Evolutionary conservation across 2,888 invertebrate genomes (phyloP).

Genomic region (Caenorhabditis sp.): DNA sequence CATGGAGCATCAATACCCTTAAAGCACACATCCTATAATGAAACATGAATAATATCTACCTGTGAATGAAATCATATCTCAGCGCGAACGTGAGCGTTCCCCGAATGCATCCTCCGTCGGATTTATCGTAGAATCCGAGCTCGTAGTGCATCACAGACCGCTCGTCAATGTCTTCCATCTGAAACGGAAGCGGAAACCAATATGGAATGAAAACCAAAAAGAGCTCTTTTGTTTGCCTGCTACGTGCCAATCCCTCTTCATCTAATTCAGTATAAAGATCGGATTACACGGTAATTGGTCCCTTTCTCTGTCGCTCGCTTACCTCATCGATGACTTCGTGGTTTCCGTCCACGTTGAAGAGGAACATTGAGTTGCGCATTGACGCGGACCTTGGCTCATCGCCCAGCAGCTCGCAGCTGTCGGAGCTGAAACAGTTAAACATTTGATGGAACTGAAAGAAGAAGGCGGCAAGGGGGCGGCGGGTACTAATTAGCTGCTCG

Average conservation of each 20-base stretch:
- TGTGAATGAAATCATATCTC: constrained; percentile 87
- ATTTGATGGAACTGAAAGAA: background rate
- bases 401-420: constrained; percentile 60
- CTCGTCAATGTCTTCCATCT: constrained; percentile 72
- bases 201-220: background rate
- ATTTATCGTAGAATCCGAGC: constrained; percentile 85
- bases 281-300: constrained; percentile 22
- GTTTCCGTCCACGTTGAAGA: constrained; percentile 58
- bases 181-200: constrained; percentile 11
- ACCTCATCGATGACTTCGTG: constrained; percentile 52
- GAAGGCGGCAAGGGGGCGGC: background rate
- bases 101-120: constrained; percentile 84
- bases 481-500: background rate
- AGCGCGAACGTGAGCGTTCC: constrained; percentile 89
- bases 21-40: too few relatives aligned
- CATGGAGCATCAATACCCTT: constrained; percentile 83
- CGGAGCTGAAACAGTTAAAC: constrained; percentile 60
- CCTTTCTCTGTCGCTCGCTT: background rate
- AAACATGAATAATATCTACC: constrained; percentile 76
- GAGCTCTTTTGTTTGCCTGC: background rate
- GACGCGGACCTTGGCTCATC: constrained; percentile 61
- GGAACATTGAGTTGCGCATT: constrained; percentile 60
- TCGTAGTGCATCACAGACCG: constrained; percentile 81
- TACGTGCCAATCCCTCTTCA: background rate
- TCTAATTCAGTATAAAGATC: constrained; percentile 11